A percentile compares a stretch with the other conserved stretches of the same genome.
These are phyloP conservation scores for Diadophis punctatus DNA, from an alignment of 2,113 vertebrate genomes.

Conservation along the genomic window DNA sequence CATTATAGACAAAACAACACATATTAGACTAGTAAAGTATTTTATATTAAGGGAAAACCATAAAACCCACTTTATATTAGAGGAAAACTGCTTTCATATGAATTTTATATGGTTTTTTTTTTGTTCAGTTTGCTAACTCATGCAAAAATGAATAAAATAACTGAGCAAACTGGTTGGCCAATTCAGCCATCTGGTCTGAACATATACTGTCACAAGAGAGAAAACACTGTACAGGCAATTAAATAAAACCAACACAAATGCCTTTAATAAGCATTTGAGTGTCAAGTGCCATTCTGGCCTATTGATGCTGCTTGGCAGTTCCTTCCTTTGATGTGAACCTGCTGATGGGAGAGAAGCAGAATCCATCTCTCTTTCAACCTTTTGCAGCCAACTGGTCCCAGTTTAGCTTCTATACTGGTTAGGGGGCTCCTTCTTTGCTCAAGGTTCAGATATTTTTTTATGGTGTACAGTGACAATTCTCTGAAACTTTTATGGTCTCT, in stretches of 20 bases:
- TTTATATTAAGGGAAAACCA: not conserved
- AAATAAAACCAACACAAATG: not conserved
- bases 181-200: not conserved
- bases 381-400: not conserved
- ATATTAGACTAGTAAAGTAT: not conserved
- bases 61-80: not conserved
- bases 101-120: not conserved
- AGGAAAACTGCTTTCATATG: not conserved
- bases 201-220: not conserved
- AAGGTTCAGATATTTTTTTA: not conserved
- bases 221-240: not conserved
- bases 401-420: not conserved
- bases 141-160: not conserved
- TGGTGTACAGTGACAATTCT: not conserved
- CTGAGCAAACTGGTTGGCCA: not conserved
- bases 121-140: not conserved
- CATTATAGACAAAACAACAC: not conserved
- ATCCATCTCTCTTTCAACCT: not conserved
- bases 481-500: slow-evolving; percentile 3
- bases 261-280: not conserved
- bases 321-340: not conserved
- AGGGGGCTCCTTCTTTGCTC: not conserved
- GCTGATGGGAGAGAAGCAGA: not conserved
- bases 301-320: not conserved
- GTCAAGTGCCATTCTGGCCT: not conserved